A percentile compares a stretch with the other conserved stretches of the same genome.
Evolutionary conservation across 1,140 invertebrate genomes (phyloP).

Genomic region (Drosophila teissieri): DNA sequence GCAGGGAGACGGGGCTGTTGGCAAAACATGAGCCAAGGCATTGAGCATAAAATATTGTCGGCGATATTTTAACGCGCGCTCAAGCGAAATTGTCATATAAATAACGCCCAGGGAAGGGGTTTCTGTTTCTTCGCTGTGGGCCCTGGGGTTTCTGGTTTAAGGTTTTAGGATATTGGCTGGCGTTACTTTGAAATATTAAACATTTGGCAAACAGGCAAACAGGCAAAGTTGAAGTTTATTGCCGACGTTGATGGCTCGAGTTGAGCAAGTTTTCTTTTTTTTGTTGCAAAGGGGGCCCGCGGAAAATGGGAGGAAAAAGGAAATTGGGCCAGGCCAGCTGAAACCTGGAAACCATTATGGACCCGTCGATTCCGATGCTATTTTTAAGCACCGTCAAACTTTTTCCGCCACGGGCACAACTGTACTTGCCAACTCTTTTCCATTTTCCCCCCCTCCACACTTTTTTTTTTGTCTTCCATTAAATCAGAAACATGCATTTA

Average conservation of each 20-base stretch:
- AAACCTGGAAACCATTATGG: conserved; percentile 46
- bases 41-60: conserved; percentile 79
- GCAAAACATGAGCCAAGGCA: conserved; percentile 76
- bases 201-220: conserved; percentile 74
- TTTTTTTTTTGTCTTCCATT: conserved; percentile 29
- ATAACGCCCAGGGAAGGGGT: conserved; percentile 58
- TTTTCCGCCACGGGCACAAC: conserved; percentile 31
- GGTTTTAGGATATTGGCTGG: conserved; percentile 49
- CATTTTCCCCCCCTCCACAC: neutral
- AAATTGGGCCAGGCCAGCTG: conserved; percentile 31
- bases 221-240: conserved; percentile 74
- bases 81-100: conserved; percentile 83
- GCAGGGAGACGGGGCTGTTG: conserved; percentile 32
- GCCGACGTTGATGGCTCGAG: conserved; percentile 47
- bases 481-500: conserved; percentile 83
- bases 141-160: conserved; percentile 17
- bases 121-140: too few species aligned
- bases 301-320: neutral
- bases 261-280: conserved; percentile 33
- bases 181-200: conserved; percentile 80
- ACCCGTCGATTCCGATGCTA: conserved; percentile 37
- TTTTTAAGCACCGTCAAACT: conserved; percentile 43
- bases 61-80: conserved; percentile 81
- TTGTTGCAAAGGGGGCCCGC: conserved; percentile 15
- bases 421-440: conserved; percentile 36